Conservation (phyloP, 2,888 invertebrate species). For the Halictus ligatus region DNA sequence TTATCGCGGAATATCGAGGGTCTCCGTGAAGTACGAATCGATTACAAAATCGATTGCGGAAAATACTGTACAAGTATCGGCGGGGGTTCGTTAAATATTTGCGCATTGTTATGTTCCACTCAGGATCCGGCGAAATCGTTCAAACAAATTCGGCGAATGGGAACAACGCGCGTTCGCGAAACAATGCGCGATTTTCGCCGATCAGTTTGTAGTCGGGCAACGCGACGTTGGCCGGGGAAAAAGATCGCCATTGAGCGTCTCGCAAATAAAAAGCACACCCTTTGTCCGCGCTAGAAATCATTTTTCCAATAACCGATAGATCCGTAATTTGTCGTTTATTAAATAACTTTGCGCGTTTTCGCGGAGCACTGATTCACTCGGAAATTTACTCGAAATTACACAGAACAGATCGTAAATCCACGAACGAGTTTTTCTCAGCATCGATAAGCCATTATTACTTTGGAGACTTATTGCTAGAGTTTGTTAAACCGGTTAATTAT, state of each 20-base stretch:
- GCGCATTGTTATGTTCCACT: conserved; percentile 38
- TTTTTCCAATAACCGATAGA: not conserved
- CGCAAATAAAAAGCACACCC: not conserved
- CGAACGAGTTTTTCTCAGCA: not conserved
- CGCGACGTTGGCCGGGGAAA: not conserved
- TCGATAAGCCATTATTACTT: not conserved
- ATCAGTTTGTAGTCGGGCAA: conserved; percentile 7
- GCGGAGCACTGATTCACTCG: not conserved
- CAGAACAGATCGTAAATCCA: not conserved
- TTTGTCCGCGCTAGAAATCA: not conserved
- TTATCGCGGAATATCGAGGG: conserved; percentile 36
- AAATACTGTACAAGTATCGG: conserved; percentile 33
- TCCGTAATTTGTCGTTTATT: conserved; percentile 1
- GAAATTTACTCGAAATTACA: not conserved
- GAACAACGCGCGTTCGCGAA: not conserved
- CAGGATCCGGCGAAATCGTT: conserved; percentile 12
- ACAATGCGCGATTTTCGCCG: conserved; percentile 17
- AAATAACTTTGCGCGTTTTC: not conserved
- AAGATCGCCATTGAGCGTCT: not conserved
- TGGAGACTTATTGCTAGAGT: not conserved
- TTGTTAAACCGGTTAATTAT: not conserved
- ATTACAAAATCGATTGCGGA: conserved; percentile 28
- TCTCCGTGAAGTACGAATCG: conserved; percentile 30
- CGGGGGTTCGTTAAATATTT: conserved; percentile 51
- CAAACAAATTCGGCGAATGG: conserved; percentile 36